Conservation (phyloP, 37 sponge, comb jelly and placozoan genomes). For the Tethya wilhelma region DNA sequence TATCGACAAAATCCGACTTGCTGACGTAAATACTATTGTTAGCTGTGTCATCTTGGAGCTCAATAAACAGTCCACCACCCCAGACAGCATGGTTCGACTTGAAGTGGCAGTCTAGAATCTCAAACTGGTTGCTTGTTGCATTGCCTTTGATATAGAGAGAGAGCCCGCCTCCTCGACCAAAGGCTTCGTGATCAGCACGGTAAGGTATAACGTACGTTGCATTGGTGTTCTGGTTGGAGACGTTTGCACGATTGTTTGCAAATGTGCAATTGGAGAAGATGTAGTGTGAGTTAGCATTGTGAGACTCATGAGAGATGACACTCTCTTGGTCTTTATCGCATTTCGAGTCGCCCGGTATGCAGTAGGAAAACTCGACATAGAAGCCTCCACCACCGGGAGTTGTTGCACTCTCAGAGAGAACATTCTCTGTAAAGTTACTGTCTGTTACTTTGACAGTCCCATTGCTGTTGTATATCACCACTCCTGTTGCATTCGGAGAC, state of each 20-base stretch:
- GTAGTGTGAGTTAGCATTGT: constrained; percentile 1
- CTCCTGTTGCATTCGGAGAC: constrained; percentile 43
- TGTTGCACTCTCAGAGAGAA: neutral
- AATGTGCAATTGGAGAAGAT: constrained; percentile 15
- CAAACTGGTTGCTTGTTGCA: constrained; percentile 24
- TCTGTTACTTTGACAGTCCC: constrained; percentile 7
- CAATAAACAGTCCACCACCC: constrained; percentile 65
- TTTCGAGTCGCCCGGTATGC: constrained; percentile 34
- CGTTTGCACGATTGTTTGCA: constrained; percentile 19
- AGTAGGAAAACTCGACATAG: constrained; percentile 56
- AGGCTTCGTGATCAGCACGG: constrained; percentile 20
- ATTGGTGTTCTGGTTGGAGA: neutral
- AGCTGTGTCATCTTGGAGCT: constrained; percentile 32
- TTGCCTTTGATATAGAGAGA: constrained; percentile 52
- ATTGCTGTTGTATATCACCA: constrained; percentile 37
- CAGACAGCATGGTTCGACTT: constrained; percentile 18
- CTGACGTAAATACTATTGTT: constrained; percentile 1
- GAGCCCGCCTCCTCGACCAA: constrained; percentile 64
- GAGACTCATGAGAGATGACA: no score
- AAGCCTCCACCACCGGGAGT: constrained; percentile 25
- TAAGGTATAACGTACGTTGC: constrained; percentile 12
- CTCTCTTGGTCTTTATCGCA: neutral
- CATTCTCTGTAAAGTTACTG: constrained; percentile 24
- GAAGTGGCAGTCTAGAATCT: constrained; percentile 25
- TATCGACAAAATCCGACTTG: neutral